Evolutionary conservation across 2,113 vertebrate genomes (phyloP), one percentile per base, ranked within the genome.

Genomic region (Canis aureus): DNA sequence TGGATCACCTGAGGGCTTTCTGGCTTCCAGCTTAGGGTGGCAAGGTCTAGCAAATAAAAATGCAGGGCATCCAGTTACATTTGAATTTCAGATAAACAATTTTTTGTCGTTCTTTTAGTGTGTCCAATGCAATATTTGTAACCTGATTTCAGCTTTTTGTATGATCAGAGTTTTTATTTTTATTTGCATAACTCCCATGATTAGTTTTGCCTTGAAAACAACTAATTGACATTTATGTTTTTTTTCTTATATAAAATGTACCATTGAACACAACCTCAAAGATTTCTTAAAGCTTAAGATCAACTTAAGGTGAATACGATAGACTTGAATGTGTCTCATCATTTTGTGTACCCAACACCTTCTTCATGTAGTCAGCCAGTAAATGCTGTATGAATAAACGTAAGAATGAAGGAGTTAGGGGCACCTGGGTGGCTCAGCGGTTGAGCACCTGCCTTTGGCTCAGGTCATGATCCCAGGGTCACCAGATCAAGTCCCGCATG

Each of bases 121-220:
- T 38, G 32, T 38, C 49, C 4, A 5, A 17, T 74, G 17, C 22
- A 92, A n/a, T 81, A 76, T 82, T 51, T 91, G 17, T 60, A 62
- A 82, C 13, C 7, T 20, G 35, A 16, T 80, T 84, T 96, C 88
- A 92, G 19, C 16, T 93, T 94, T 82, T 94, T 93, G 10, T 79
- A 29, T 82, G 13, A 82, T 38, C 38, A 78, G 67, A 82, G 67
- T 43, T 95, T 79, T 86, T 67, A 88, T 43, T 95, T 79, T 86
- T 67, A 91, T 85, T 95, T 95, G 55, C 67, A 73, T 59, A 66
- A 83, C 91, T 96, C 83, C 27, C n/a, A 19, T 57, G 27, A 80
- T 57, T 90, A 81, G 3, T 84, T 96, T 95, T 88, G 49, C 51
- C 49, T 85, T 94, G 60, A 84, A 87, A 91, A 59, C 27, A 93